Percentiles rank a stretch among this genome's conserved stretches.
phyloP scores from a whole-genome alignment of 2,888 invertebrate species.

The Amphipyra tragopoginis region DNA sequence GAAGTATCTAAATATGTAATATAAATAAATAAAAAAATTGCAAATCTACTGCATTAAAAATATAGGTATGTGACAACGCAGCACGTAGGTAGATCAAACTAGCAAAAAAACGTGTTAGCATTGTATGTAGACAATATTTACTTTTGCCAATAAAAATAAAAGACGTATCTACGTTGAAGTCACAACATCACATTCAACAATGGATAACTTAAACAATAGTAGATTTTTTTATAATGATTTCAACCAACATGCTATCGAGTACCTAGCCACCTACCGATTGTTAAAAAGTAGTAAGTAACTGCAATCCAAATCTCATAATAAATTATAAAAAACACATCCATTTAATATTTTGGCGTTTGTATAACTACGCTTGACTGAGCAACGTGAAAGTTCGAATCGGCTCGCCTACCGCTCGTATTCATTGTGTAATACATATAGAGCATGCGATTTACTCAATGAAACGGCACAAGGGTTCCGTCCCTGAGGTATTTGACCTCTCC shows the following conservation, averaged over 20 bases:
- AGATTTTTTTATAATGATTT: constrained; percentile 3
- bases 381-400: constrained; percentile 52
- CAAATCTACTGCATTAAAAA: constrained; percentile 6
- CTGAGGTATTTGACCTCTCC: constrained; percentile 74
- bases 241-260: constrained; percentile 3
- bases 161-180: not conserved
- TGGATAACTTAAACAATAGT: not conserved
- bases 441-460: constrained; percentile 68
- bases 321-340: constrained; percentile 13
- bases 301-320: constrained; percentile 19
- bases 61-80: constrained; percentile 8
- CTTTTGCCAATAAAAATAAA: constrained; percentile 4
- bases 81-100: not conserved
- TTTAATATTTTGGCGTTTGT: constrained; percentile 43
- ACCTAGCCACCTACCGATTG: not conserved
- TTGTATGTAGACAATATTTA: not conserved
- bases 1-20: not conserved
- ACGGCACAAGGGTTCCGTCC: constrained; percentile 53
- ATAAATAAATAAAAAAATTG: not conserved
- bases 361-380: constrained; percentile 46
- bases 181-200: constrained; percentile 7
- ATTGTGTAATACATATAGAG: constrained; percentile 67
- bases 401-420: constrained; percentile 36
- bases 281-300: constrained; percentile 7
- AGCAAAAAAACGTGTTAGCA: not conserved